Base-by-base conservation (phyloP, 2,113 vertebrate genomes). In the Nymphicus hollandicus region DNA sequence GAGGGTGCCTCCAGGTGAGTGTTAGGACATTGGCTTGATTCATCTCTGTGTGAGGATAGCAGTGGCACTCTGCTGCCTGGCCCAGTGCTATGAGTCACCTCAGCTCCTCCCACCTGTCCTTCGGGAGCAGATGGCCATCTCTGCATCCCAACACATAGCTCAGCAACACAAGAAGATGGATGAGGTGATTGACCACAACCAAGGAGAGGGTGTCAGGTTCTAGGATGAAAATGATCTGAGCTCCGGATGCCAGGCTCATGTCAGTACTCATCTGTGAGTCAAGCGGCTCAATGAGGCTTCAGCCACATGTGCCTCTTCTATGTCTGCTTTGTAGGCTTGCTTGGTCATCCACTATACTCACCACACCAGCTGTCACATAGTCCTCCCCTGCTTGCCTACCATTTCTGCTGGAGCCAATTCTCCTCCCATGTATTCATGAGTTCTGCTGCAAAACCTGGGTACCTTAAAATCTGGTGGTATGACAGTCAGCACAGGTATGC, bases 351-450 rank as follows among this genome's bases (percentile, higher is more conserved):
- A 8, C 33, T 16, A 2, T 16, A 50, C 4, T 20, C 44, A 35
- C 7, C 35, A 50, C 11, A 47, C 2, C 49, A 56, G 27, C 27
- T 81, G 44, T 37, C 4, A 0, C 7, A 10, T 44, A 5, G 0
- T 47, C 9, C 37, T 74, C 47, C 31, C 28, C 85, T 28, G 6
- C 0, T 1, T 35, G 15, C 43, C 39, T 2, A 3, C 16, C 0
- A 0, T 10, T 31, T 28, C n/a, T 9, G 1, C 41, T 78, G 81
- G 24, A 68, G 31, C 15, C 46, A n/a, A 6, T 35, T 53, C 1
- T 0, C 11, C 47, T 28, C 25, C 17, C 1, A 1, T 2, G 0
- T 5, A 28, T 31, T 77, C 13, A 13, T 19, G 43, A 55, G n/a
- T n/a, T 41, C 58, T 73, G 49, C 61, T 61, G 66, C 37, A 52